Conservation (phyloP, 2,797 vertebrate species). For the Pipistrellus kuhlii region DNA sequence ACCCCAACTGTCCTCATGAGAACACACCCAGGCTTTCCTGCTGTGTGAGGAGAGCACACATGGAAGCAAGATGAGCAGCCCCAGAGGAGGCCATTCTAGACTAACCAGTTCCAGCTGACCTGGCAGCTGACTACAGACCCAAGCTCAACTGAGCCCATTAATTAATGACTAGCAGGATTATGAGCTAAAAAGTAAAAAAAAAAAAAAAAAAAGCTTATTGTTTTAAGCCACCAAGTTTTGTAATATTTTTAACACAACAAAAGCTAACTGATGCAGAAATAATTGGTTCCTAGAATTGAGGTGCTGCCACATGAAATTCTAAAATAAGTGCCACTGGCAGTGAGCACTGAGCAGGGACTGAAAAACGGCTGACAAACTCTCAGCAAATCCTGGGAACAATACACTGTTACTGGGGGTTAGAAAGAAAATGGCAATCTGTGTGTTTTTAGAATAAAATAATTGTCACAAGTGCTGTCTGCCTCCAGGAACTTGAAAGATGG, state of each 20-base stretch:
- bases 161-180: not conserved
- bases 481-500: constrained; percentile 48
- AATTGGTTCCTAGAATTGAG: constrained; percentile 81
- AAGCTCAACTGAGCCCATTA: not conserved
- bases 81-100: not conserved
- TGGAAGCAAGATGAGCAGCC: not conserved
- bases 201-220: not conserved
- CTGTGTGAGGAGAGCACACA: not conserved
- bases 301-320: constrained; percentile 81
- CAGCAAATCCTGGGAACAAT: constrained; percentile 69
- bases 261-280: constrained; percentile 77
- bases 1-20: not conserved
- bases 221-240: constrained; percentile 63
- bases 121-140: not conserved
- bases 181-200: not conserved
- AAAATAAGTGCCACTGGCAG: constrained; percentile 79
- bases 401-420: constrained; percentile 71
- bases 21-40: not conserved
- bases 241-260: constrained; percentile 57
- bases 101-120: not conserved
- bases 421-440: constrained; percentile 54
- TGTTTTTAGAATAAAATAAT: constrained; percentile 65
- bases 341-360: constrained; percentile 68
- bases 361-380: constrained; percentile 79
- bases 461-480: constrained; percentile 43